Evolutionary conservation across 2,888 invertebrate genomes (phyloP), one percentile per base, ranked within the genome.

Genomic region (Hoplodrina blanda): DNA sequence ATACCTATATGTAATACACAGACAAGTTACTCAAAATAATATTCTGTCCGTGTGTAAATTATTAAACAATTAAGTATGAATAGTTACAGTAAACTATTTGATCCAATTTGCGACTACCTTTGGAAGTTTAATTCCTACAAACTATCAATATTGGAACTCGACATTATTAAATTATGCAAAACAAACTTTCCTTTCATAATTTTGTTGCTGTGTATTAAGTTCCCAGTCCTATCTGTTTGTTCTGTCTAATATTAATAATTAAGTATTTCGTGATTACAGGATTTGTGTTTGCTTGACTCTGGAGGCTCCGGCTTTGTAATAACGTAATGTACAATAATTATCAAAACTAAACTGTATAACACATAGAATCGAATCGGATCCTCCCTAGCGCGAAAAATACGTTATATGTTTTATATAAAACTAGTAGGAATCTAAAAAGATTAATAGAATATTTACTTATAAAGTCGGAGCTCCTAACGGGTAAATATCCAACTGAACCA

Each of bases 131-230:
- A 64, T 74, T 72, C 41, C 68, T 66, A 49, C 70, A 67, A 71
- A 81, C 83, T 73, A 79, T 69, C 71, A 76, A 70, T 82, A 81
- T 74, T 80, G 71, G 55, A 46, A 33, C 30, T 63, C 52, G 17
- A 62, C 49, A 55, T 59, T 65, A 76, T 68, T 76, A 62, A 72
- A 69, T 79, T 73, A 73, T 70, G 62, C 64, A 73, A 76, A 70
- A 79, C 65, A 61, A 79, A 69, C 65, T 73, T 65, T 30, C 53
- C 63, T 73, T 62, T 62, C 59, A 60, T 70, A 59, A 76, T 69
- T 56, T 73, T 57, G 64, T 49, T 50, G 50, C 11, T 49, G 4
- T 46, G 19, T 63, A 25, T 19, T 8, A 15, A 46, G n/a, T 67
- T 54, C 20, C 20, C 3, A 20, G 11, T 53, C 46, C 46, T 46